Percentiles rank a stretch among this genome's conserved stretches.
These are phyloP conservation scores for Lochmaea capreae DNA, from an alignment of 2,888 invertebrate species.

Conservation along the genomic window DNA sequence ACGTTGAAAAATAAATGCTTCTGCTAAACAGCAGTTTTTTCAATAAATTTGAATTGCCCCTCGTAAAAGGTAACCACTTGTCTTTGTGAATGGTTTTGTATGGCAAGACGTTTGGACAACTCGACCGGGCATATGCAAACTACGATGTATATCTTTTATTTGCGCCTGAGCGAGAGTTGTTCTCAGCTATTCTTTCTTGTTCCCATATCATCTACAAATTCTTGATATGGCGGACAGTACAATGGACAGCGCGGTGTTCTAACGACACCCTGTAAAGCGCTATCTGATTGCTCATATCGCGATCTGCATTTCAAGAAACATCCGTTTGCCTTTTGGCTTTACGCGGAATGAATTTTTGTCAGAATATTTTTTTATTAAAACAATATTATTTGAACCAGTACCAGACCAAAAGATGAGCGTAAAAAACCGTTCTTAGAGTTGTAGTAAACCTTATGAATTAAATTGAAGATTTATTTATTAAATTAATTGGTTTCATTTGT, in stretches of 20 bases:
- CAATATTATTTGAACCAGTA: neutral
- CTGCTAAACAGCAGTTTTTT: neutral
- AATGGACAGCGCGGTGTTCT: conserved; percentile 64
- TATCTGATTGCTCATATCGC: conserved; percentile 64
- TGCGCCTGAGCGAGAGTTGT: conserved; percentile 58
- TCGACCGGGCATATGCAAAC: conserved; percentile 55
- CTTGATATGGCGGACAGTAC: conserved; percentile 63
- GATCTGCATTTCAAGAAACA: conserved; percentile 58
- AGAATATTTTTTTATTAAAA: conserved; percentile 5
- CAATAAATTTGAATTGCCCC: neutral
- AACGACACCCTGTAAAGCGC: conserved; percentile 63
- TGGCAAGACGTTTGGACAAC: conserved; percentile 52
- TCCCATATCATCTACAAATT: conserved; percentile 63
- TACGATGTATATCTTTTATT: conserved; percentile 58
- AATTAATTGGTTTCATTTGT: too few relatives aligned
- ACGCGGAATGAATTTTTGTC: conserved; percentile 12
- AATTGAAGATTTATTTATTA: too few relatives aligned
- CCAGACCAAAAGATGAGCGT: neutral
- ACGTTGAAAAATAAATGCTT: too few relatives aligned
- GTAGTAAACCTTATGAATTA: too few relatives aligned
- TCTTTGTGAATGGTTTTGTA: conserved; percentile 40
- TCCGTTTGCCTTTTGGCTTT: conserved; percentile 46
- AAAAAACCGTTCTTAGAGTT: too few relatives aligned
- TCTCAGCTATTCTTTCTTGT: conserved; percentile 62
- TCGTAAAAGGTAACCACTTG: conserved; percentile 16